A percentile compares a stretch with the other conserved stretches of the same genome.
phyloP scores from a whole-genome alignment of 2,888 invertebrate genomes.

The Adela reaumurella region DNA sequence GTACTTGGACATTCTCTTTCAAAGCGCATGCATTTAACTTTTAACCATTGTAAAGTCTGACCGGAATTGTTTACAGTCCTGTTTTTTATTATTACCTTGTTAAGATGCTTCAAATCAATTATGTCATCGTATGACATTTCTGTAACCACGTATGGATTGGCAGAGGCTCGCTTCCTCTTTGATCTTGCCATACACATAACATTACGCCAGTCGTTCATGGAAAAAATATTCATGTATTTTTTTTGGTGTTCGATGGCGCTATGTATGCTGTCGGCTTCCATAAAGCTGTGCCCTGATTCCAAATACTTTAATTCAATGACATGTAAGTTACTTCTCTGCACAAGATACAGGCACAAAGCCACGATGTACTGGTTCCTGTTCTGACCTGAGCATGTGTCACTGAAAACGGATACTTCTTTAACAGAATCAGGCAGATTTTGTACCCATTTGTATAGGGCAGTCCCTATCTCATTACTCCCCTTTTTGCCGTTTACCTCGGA shows the following conservation, averaged over 20 bases:
- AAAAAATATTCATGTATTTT: neutral
- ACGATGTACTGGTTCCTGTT: slow-evolving; percentile 6
- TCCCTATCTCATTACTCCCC: slow-evolving; percentile 5
- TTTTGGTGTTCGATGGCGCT: neutral
- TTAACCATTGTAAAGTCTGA: no score
- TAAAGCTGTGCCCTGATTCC: neutral
- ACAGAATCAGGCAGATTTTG: slow-evolving; percentile 1
- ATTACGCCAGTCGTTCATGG: neutral
- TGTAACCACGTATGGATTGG: no score
- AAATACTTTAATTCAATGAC: neutral
- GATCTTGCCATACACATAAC: neutral
- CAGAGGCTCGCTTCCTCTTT: neutral
- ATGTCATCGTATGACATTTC: no score
- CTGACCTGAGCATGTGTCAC: slow-evolving; percentile 4
- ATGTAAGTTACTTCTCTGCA: slow-evolving; percentile 7
- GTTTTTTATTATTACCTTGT: no score
- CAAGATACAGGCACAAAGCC: slow-evolving; percentile 6
- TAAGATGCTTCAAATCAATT: no score
- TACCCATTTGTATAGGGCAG: slow-evolving; percentile 3
- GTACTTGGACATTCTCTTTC: no score
- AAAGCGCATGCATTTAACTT: no score
- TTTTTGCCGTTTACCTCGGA: slow-evolving; percentile 6
- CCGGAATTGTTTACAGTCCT: no score
- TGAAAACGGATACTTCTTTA: neutral
- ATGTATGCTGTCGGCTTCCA: neutral